These are phyloP conservation scores for Argynnis bischoffii DNA, from an alignment of 2,888 invertebrate species.

Conservation along the genomic window DNA sequence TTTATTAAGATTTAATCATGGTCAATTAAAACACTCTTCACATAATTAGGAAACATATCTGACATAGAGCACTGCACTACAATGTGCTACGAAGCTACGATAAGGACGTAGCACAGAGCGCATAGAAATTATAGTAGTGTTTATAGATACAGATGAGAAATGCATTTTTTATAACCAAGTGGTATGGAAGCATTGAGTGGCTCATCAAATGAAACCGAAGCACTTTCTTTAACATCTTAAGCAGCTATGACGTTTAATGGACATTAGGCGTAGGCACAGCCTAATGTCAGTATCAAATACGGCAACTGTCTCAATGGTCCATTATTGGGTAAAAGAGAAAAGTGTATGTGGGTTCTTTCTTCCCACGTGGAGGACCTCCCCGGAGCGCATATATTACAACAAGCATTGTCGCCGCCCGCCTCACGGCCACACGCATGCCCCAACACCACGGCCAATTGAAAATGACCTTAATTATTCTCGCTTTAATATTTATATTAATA, in stretches of 20 bases:
- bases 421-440: conserved; percentile 53
- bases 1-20: conserved; percentile 79
- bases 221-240: conserved; percentile 28
- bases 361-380: conserved; percentile 77
- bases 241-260: conserved; percentile 37
- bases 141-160: background rate
- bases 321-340: conserved; percentile 48
- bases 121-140: conserved; percentile 18
- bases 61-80: background rate
- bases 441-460: conserved; percentile 50
- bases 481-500: conserved; percentile 37
- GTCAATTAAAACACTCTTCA: conserved; percentile 73
- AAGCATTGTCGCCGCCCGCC: conserved; percentile 49
- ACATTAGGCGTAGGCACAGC: conserved; percentile 42
- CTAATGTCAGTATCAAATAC: conserved; percentile 44
- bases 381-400: conserved; percentile 76
- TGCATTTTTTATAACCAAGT: background rate
- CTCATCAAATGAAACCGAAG: conserved; percentile 6
- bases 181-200: background rate
- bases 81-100: conserved; percentile 50
- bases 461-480: conserved; percentile 46
- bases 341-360: conserved; percentile 56
- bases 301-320: conserved; percentile 46
- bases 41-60: background rate
- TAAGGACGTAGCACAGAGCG: conserved; percentile 27